phyloP scores from a whole-genome alignment of 2,797 vertebrate genomes.

The Diceros bicornis region DNA sequence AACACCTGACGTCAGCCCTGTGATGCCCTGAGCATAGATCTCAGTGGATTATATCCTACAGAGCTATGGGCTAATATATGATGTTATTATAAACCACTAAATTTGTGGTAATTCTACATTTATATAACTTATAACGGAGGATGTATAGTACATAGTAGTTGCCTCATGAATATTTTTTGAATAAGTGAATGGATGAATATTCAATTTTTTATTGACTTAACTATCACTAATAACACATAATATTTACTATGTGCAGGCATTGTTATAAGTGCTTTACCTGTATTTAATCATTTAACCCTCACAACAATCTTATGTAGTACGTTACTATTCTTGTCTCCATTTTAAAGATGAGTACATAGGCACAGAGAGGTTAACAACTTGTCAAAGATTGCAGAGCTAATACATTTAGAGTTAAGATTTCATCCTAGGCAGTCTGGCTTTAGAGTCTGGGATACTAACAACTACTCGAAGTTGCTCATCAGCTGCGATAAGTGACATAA shows the following conservation, averaged over 20 bases:
- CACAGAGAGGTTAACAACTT: neutral
- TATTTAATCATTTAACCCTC: neutral
- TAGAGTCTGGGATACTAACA: neutral
- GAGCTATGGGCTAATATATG: neutral
- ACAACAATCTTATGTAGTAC: neutral
- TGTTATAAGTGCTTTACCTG: neutral
- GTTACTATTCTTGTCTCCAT: neutral
- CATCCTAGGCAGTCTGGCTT: neutral
- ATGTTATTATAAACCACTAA: neutral
- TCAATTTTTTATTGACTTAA: neutral
- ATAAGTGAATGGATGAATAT: neutral
- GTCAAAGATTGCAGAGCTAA: neutral
- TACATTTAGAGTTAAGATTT: neutral
- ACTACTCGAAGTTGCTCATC: neutral
- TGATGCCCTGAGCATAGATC: neutral
- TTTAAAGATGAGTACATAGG: neutral
- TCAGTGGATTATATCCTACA: neutral
- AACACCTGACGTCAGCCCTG: neutral
- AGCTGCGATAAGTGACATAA: neutral
- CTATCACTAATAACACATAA: neutral
- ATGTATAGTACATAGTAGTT: neutral
- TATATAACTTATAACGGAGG: neutral
- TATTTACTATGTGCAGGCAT: neutral
- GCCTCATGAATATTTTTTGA: neutral
- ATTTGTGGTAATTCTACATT: neutral